Evolutionary conservation across 2,113 vertebrate genomes (phyloP).

Genomic region (Thalassoma bifasciatum): DNA sequence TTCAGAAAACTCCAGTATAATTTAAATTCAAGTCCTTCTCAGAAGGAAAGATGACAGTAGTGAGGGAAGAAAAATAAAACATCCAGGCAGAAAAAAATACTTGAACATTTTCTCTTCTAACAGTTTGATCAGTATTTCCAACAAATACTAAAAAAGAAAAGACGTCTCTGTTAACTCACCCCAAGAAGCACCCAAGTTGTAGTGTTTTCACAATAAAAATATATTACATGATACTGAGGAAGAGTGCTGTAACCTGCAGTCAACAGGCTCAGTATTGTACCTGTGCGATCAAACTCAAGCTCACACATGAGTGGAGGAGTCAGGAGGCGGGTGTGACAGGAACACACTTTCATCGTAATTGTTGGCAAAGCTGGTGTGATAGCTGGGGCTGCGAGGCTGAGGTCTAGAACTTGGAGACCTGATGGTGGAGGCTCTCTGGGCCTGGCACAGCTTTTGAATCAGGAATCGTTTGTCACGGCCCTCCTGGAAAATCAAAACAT

Average conservation of each 20-base stretch:
- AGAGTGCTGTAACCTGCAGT: neutral
- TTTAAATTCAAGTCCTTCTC: slow-evolving; percentile 65
- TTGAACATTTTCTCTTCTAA: neutral
- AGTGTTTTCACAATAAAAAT: slow-evolving; percentile 17
- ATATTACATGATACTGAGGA: neutral
- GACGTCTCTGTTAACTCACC: neutral
- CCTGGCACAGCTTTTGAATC: slow-evolving; percentile 89
- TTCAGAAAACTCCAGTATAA: slow-evolving; percentile 24
- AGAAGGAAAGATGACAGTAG: slow-evolving; percentile 68
- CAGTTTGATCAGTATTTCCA: slow-evolving; percentile 7
- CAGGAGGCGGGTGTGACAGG: slow-evolving; percentile 62
- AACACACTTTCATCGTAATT: slow-evolving; percentile 64
- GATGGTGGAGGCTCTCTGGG: slow-evolving; percentile 66
- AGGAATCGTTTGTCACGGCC: slow-evolving; percentile 91
- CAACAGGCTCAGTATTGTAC: slow-evolving; percentile 1
- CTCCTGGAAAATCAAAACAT: slow-evolving; percentile 80
- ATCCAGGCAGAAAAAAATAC: slow-evolving; percentile 17
- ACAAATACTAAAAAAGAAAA: neutral
- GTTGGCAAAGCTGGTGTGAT: slow-evolving; percentile 72
- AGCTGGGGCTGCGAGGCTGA: slow-evolving; percentile 47
- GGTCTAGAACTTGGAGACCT: slow-evolving; percentile 21
- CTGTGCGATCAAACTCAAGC: neutral
- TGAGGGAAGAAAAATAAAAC: slow-evolving; percentile 6
- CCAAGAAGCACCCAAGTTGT: neutral
- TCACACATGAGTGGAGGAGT: slow-evolving; percentile 77